A percentile compares a stretch with the other conserved stretches of the same genome.
Conservation (phyloP, 2,113 vertebrate species). For the Dasyornis broadbenti region DNA sequence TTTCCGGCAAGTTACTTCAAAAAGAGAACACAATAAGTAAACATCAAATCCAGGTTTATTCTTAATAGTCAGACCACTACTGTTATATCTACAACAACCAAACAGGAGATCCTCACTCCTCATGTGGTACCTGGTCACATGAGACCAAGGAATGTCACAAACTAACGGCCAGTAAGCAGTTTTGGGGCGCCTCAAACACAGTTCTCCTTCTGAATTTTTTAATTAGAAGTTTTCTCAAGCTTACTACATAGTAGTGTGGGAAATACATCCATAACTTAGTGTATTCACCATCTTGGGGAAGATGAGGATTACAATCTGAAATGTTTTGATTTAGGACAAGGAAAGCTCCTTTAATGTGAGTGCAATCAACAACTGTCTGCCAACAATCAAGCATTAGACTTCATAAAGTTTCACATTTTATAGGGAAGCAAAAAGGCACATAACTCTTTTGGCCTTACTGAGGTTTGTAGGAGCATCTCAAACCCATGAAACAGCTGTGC, state of each 20-base stretch:
- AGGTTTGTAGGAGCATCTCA: neutral
- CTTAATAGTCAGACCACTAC: neutral
- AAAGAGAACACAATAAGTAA: neutral
- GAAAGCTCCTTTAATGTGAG: neutral
- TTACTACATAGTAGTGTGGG: neutral
- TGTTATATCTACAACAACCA: neutral
- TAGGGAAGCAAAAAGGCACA: neutral
- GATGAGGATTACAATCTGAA: neutral
- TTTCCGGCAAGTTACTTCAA: neutral
- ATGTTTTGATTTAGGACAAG: neutral
- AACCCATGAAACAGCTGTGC: neutral
- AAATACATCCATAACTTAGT: neutral
- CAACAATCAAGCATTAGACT: neutral
- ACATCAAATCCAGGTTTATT: neutral
- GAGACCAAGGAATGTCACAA: neutral
- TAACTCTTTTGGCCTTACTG: neutral
- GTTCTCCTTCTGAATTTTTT: neutral
- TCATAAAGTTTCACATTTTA: neutral
- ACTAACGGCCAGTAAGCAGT: neutral
- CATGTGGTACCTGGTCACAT: neutral
- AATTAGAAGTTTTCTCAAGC: neutral
- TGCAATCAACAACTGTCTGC: neutral
- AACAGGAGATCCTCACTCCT: neutral
- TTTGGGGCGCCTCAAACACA: fast-evolving
- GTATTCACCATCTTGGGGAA: neutral